Percentiles rank a stretch among this genome's conserved stretches.
Evolutionary conservation across 2,888 invertebrate genomes (phyloP).

Genomic region (Lobophora halterata): DNA sequence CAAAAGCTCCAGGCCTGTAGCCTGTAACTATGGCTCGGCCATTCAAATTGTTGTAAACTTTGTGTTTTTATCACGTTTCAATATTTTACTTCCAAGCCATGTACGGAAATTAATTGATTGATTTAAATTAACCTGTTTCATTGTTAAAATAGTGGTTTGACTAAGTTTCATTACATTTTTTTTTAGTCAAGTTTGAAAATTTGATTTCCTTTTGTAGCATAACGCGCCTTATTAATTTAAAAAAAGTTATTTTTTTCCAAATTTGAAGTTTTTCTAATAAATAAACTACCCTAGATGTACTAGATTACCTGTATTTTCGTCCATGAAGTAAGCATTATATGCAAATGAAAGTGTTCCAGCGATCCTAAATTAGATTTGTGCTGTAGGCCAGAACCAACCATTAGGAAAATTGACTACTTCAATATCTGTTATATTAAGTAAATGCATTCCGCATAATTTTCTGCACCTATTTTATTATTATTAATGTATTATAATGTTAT

Average conservation of each 20-base stretch:
- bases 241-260: no score
- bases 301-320: slow-evolving; percentile 18
- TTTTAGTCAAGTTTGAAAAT: no score
- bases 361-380: slow-evolving; percentile 48
- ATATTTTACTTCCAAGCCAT: background rate
- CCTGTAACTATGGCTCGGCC: no score
- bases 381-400: slow-evolving; percentile 32
- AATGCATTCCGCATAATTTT: slow-evolving; percentile 7
- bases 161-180: no score
- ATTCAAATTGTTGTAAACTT: no score
- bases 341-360: slow-evolving; percentile 52
- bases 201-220: no score
- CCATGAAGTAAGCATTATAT: slow-evolving; percentile 54
- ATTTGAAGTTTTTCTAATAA: no score
- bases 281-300: slow-evolving; percentile 1
- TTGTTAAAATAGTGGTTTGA: background rate
- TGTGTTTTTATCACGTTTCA: slow-evolving; percentile 23
- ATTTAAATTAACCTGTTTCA: background rate
- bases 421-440: slow-evolving; percentile 15
- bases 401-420: slow-evolving; percentile 40
- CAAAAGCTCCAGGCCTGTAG: slow-evolving; percentile 20
- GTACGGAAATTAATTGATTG: background rate
- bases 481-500: no score
- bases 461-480: slow-evolving; percentile 6
- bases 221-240: no score